These are phyloP conservation scores for Xenopus laevis DNA, from an alignment of 2,113 vertebrate genomes.

Conservation along the genomic window DNA sequence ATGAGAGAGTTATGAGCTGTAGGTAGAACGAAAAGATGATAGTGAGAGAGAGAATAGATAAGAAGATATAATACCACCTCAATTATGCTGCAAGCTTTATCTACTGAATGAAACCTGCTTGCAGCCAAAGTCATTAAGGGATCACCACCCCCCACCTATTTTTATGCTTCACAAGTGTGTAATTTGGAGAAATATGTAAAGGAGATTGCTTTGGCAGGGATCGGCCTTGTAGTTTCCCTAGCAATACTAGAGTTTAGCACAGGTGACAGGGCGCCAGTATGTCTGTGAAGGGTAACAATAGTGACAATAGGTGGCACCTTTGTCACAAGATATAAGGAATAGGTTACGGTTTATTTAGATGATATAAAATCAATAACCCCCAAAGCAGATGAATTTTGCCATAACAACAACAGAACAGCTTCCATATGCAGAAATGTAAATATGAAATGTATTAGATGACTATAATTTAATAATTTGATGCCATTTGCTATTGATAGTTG, in stretches of 20 bases:
- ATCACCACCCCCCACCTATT: conserved; percentile 29
- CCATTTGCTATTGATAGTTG: too few relatives aligned
- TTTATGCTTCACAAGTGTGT: conserved; percentile 52
- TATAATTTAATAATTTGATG: too few relatives aligned
- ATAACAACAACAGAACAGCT: too few relatives aligned
- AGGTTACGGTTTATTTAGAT: background rate
- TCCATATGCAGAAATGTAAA: too few relatives aligned
- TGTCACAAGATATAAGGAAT: conserved; percentile 29
- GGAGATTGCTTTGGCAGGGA: conserved; percentile 49
- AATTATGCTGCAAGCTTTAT: conserved; percentile 25
- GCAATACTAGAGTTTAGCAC: conserved; percentile 53
- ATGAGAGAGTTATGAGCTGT: conserved; percentile 32
- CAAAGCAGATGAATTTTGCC: too few relatives aligned
- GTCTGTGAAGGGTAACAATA: conserved; percentile 55
- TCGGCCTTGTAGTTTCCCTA: conserved; percentile 47
- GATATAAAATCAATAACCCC: too few relatives aligned
- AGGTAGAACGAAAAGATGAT: conserved; percentile 20
- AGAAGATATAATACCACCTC: conserved; percentile 31
- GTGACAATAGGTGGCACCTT: conserved; percentile 42
- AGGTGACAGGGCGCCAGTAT: conserved; percentile 62
- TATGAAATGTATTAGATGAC: too few relatives aligned
- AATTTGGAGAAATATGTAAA: conserved; percentile 54
- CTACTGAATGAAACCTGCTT: conserved; percentile 34
- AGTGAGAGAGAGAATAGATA: conserved; percentile 22
- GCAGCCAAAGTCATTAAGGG: conserved; percentile 33